phyloP scores from a whole-genome alignment of 1,140 invertebrate genomes.

The Solenopsis fugax region DNA sequence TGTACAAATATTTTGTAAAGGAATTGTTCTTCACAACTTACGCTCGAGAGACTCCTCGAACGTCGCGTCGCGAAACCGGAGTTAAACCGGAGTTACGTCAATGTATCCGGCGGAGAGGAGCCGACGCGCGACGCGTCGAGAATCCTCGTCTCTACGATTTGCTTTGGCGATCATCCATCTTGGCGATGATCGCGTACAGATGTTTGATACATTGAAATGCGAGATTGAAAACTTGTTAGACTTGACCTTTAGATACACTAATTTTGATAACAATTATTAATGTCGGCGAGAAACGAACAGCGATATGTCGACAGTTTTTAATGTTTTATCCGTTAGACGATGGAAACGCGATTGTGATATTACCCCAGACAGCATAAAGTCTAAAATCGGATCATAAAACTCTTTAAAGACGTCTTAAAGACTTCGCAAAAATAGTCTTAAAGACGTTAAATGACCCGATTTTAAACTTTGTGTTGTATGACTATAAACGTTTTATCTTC shows the following conservation, averaged over 20 bases:
- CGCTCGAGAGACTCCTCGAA: conserved; percentile 39
- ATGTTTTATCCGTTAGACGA: background rate
- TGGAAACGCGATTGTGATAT: background rate
- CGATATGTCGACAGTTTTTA: background rate
- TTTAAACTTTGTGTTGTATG: too few relatives aligned
- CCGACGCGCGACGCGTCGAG: background rate
- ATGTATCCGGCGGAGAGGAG: background rate
- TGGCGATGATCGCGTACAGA: conserved; percentile 29
- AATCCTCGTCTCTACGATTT: conserved; percentile 17
- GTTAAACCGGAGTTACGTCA: conserved; percentile 39
- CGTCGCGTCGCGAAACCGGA: conserved; percentile 44
- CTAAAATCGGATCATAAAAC: too few relatives aligned
- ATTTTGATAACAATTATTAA: conserved; percentile 31
- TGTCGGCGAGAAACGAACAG: background rate
- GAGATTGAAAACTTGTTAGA: conserved; percentile 4
- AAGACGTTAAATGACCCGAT: too few relatives aligned
- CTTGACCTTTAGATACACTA: background rate
- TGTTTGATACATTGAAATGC: conserved; percentile 12
- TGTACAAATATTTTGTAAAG: conserved; percentile 53
- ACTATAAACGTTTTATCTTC: background rate
- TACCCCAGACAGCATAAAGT: too few relatives aligned
- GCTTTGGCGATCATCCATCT: conserved; percentile 45
- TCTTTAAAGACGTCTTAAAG: too few relatives aligned
- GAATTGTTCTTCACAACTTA: conserved; percentile 48
- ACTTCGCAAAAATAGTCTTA: too few relatives aligned